These are phyloP conservation scores for Petrocephalus microphthalmus DNA, from an alignment of 2,113 vertebrate genomes.

Conservation along the genomic window DNA sequence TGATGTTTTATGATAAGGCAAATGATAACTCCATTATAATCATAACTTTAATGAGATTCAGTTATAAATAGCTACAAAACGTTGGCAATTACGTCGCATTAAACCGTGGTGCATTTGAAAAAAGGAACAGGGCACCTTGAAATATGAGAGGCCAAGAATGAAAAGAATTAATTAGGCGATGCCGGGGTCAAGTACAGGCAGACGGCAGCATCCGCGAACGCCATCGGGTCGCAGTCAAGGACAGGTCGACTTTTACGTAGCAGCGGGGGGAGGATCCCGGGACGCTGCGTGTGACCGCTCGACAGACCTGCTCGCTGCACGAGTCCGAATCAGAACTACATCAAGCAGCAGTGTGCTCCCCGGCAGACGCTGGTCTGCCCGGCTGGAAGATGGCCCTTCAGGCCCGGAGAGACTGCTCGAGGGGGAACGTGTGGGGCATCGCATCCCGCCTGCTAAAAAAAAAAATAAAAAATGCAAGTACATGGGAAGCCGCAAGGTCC, in stretches of 20 bases:
- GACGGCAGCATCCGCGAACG: not conserved
- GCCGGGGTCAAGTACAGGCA: conserved; percentile 14
- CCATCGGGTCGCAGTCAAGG: conserved; percentile 11
- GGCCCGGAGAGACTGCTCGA: not conserved
- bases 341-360: not conserved
- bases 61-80: not conserved
- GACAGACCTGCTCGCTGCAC: conserved; percentile 10
- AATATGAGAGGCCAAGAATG: not conserved
- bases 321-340: conserved; percentile 7
- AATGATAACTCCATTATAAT: too few species aligned
- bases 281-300: not conserved
- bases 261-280: not conserved
- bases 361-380: not conserved
- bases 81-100: not conserved
- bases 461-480: not conserved
- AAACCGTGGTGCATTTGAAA: not conserved
- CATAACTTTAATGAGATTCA: not conserved
- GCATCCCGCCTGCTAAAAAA: not conserved
- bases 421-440: not conserved
- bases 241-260: not conserved
- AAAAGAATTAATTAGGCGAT: conserved; percentile 14
- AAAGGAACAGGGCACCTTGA: not conserved
- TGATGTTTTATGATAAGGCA: not conserved
- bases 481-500: not conserved
- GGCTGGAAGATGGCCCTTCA: conserved; percentile 7